Base-by-base conservation (phyloP, 2,888 invertebrate species). In the Pyrrhosoma nymphula region DNA sequence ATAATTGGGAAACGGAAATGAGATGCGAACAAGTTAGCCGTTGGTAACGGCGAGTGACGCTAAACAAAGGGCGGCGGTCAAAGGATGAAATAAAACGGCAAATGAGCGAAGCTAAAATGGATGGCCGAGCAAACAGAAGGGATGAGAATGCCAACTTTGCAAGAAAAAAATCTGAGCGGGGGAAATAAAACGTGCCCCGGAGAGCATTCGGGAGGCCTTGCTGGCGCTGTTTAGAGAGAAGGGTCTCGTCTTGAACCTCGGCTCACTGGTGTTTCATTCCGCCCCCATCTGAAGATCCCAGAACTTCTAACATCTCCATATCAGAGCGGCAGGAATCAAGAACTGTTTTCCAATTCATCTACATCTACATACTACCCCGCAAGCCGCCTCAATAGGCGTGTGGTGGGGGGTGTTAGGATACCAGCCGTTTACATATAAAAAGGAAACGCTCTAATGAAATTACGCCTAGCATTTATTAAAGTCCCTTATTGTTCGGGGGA, bases 21-120 rank as follows among this genome's bases (percentile, higher is more conserved):
- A 82, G 82, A 82, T 82, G 82, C 35, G 30, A 82, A 18, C 82
- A 82, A 82, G 82, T 82, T 82, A 82, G 82, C 35, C 82, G 82
- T 82, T 35, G 35, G 82, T 82, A 82, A 82, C 30, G 82, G 82
- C 23, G 35, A 82, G 82, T 35, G 82, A 18, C 14, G 82, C 82
- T 35, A 30, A 35, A 82, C 82, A 82, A 82, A 82, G 82, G 82
- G 8, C 35, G 35, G 35, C 35, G 35, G 82, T 35, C 82, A 82
- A 82, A 82, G 82, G 30, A 82, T 82, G 35, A 82, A 82, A 35
- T 35, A 82, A 82, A 82, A 82, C 35, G 82, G 82, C 30, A 82
- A 82, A 82, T 35, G 82, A 35, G 82, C 35, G 82, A 82, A 30
- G 82, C 35, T 18, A 14, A 82, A 82, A 82, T 82, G 82, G 30